Percentiles rank a stretch among this genome's conserved stretches.
phyloP scores from a whole-genome alignment of 37 sponge, comb jelly and placozoan genomes.

The Hexactinellida sp. region DNA sequence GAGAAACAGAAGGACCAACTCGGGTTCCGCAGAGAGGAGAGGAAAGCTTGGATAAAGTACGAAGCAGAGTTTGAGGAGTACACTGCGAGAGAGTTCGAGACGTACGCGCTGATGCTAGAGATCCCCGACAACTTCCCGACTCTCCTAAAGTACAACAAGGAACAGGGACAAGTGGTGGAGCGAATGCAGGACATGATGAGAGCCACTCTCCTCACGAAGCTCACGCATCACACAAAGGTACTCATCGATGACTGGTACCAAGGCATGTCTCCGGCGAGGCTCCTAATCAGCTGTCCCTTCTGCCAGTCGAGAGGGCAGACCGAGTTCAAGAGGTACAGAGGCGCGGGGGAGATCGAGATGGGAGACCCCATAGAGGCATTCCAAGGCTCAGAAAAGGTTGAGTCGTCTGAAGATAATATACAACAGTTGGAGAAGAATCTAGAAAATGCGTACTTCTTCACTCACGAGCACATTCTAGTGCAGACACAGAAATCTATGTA shows the following conservation, averaged over 20 bases:
- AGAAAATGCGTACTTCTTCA: background rate
- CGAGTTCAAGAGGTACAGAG: background rate
- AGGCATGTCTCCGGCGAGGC: background rate
- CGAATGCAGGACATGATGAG: conserved; percentile 44
- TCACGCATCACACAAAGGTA: conserved; percentile 9
- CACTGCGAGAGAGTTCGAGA: background rate
- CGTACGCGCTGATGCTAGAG: background rate
- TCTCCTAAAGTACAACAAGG: background rate
- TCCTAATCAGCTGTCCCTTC: conserved; percentile 11
- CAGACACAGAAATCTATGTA: background rate
- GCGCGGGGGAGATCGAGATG: background rate
- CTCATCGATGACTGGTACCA: conserved; percentile 25
- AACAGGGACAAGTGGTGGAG: conserved; percentile 20
- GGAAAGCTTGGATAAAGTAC: background rate
- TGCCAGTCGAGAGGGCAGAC: background rate
- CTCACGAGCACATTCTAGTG: conserved; percentile 15
- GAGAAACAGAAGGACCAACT: conserved; percentile 24
- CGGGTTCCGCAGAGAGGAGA: background rate
- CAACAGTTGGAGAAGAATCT: background rate
- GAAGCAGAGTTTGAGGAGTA: background rate
- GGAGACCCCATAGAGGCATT: background rate
- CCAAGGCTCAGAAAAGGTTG: background rate
- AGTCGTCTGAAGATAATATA: background rate
- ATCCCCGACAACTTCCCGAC: background rate
- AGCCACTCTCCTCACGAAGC: conserved; percentile 48